Conservation (phyloP, 2,113 vertebrate species). For the Archilochus colubris region DNA sequence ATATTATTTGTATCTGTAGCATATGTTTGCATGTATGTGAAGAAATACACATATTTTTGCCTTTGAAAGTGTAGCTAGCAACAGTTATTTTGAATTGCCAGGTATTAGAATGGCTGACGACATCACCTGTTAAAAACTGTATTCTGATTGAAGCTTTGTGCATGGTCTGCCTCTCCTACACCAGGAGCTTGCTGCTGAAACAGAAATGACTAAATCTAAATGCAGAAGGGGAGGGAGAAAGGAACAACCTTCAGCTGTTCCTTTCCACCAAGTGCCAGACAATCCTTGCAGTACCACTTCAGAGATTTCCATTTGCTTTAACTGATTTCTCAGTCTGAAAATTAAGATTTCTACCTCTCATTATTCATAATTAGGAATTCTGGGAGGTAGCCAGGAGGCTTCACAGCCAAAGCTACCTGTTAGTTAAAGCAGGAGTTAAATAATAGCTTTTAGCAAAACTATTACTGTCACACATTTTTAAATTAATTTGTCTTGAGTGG, state of each 20-base stretch:
- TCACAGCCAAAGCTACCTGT: neutral
- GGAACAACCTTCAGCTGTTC: neutral
- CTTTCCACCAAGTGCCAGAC: neutral
- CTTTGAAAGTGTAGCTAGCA: neutral
- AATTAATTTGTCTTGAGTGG: neutral
- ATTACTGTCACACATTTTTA: neutral
- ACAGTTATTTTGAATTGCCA: neutral
- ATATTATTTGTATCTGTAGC: neutral
- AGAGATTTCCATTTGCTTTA: neutral
- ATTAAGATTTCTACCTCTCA: neutral
- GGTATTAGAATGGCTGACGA: neutral
- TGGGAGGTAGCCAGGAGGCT: neutral
- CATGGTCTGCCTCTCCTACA: neutral
- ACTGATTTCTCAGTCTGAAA: neutral
- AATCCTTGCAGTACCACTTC: neutral
- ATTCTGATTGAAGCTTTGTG: neutral
- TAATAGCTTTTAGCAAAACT: neutral
- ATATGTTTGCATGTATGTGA: neutral
- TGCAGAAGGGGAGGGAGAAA: neutral
- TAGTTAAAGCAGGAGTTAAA: neutral
- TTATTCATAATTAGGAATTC: neutral
- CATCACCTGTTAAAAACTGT: neutral
- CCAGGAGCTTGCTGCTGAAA: neutral
- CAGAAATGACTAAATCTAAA: neutral
- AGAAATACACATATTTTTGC: neutral